Evolutionary conservation across 2,888 invertebrate species (phyloP), one percentile per base, ranked within the genome.

Genomic region (Germaria angustata): DNA sequence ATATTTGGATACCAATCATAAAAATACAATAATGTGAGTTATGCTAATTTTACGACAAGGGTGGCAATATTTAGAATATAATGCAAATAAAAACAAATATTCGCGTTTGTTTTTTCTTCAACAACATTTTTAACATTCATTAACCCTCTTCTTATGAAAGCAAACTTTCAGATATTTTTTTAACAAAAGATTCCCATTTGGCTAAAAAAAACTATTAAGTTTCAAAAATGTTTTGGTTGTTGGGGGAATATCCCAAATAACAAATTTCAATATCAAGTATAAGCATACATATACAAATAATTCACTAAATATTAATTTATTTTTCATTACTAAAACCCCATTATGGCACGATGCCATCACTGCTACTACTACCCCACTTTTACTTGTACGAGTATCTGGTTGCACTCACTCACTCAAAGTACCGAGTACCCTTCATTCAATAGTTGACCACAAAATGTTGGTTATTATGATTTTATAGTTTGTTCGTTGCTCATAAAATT

Each of bases 391-490:
- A 28, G 6, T 66, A 49, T 66, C 57, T 49, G 20, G 46, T 57
- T 57, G n/a, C 46, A 66, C 46, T 66, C 15, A 51, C 53, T 51
- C 22, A 36, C 17, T 46, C 44, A 55, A 28, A 59, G 36, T 41
- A 39, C 57, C 34, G 32, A 51, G 53, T 28, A 36, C 68, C 49
- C 77, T 77, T 69, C 69, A 61, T 61, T 68, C 80, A 73, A 80
- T 80, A 61, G 80, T 73, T 44, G 59, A 80, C 80, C 75, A 51
- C 79, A 73, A 73, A 68, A 80, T 68, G 80, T 53, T 68, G 80
- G 73, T 61, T 53, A 77, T 69, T 53, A 73, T 53, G 61, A 80
- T 68, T 61, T 68, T 44, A 69, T 39, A 49, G 66, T 66, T 49
- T 46, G 49, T 66, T 49, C 75, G 36, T 57, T 66, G 51, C 49